Evolutionary conservation across 2,113 vertebrate species (phyloP).

Genomic region (Phylloscopus trochilus): DNA sequence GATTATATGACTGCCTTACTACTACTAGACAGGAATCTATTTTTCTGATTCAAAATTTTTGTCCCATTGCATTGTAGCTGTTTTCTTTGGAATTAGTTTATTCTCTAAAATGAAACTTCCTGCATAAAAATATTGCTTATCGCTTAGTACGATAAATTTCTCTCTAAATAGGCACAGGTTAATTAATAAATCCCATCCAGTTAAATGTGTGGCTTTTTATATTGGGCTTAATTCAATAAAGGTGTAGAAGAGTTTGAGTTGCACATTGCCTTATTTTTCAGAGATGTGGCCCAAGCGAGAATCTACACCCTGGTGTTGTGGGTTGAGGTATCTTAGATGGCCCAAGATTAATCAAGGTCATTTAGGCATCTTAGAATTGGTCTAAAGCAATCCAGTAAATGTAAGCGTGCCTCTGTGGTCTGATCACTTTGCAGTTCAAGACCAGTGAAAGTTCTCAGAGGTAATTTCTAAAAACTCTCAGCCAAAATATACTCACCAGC

Average conservation of each 20-base stretch:
- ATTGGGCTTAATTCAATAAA: not conserved
- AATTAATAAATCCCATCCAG: not conserved
- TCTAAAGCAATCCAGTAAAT: not conserved
- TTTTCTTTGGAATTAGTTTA: not conserved
- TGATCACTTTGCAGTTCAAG: not conserved
- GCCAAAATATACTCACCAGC: not conserved
- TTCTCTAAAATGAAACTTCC: not conserved
- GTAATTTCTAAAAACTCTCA: not conserved
- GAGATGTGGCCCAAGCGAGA: fast-evolving
- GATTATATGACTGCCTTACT: not conserved
- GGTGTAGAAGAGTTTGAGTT: not conserved
- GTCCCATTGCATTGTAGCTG: not conserved
- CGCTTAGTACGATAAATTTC: not conserved
- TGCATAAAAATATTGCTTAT: not conserved
- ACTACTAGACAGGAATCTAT: not conserved
- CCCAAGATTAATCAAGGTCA: fast-evolving
- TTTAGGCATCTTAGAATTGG: not conserved
- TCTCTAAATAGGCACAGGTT: not conserved
- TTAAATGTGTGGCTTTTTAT: not conserved
- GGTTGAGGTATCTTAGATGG: not conserved
- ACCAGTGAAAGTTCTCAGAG: not conserved
- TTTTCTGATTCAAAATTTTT: not conserved
- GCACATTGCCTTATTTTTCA: not conserved
- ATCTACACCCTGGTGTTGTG: not conserved
- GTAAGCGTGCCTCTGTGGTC: not conserved